Base-by-base conservation (phyloP, 2,797 vertebrate species). In the Poeciliopsis turneri region DNA sequence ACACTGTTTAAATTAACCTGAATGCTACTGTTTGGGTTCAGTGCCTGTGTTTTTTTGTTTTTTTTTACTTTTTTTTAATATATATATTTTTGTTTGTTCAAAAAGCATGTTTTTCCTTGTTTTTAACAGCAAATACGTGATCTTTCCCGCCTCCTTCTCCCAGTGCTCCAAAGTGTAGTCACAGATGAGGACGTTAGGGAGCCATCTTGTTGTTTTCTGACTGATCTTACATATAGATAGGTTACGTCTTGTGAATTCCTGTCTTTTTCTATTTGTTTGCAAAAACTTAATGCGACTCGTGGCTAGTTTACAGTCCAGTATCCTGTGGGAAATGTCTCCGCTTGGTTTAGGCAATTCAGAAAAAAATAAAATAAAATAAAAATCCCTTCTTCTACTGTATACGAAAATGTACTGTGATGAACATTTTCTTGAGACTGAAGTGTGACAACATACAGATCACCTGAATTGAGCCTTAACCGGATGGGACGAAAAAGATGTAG, bases 341-440 rank as follows among this genome's bases (percentile, higher is more conserved):
- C 83, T 82, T 28, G 72, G 78, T 86, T 72, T 74, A 69, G 78
- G 81, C 76, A 81, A 74, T 77, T 69, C 82, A 43, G 76, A 16
- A 45, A 71, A 81, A 61, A 28, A 55, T 43, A 30, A 30, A 30
- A 79, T 66, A 46, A 39, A 81, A 20, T 4, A 4, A 45, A 46
- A 15, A 15, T 76, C 81, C 75, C 80, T 79, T 68, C 92, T 71
- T 71, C 89, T 91, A 83, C 89, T 92, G 93, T 91, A 87, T 90
- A 89, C 90, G 90, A 84, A 87, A 88, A 89, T 86, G 92, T 91
- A 87, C 92, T 92, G 91, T 92, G 91, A 94, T 86, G 78, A 81
- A 80, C 59, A 51, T 76, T 85, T 81, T 76, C 77, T 80, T 83
- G 79, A 84, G 83, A 85, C 80, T 92, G 83, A 90, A 86, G 77